Percentiles rank a stretch among this genome's conserved stretches.
Evolutionary conservation across 2,888 invertebrate genomes (phyloP).

Genomic region (Petrolisthes manimaculis): DNA sequence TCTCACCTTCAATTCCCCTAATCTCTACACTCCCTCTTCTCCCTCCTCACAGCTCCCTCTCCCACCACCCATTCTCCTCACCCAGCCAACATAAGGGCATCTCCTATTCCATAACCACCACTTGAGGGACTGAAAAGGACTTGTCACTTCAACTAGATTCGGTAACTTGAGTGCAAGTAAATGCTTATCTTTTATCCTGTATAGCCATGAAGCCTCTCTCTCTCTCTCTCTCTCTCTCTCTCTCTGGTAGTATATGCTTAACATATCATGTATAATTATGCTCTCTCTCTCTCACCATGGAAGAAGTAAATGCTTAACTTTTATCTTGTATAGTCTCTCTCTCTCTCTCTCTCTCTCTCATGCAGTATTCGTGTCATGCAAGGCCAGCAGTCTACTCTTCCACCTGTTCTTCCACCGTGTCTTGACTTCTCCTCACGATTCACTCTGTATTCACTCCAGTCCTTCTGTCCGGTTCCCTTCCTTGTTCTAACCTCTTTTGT

Average conservation of each 20-base stretch:
- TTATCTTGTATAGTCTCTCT: neutral
- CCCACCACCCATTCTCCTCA: neutral
- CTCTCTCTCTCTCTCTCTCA: neutral
- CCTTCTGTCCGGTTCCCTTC: too few relatives aligned
- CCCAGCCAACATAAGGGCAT: neutral
- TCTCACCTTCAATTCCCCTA: neutral
- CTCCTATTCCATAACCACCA: neutral
- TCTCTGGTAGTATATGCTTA: neutral
- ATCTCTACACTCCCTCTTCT: neutral
- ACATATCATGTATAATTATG: too few relatives aligned
- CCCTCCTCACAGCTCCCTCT: neutral
- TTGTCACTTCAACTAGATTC: conserved; percentile 3
- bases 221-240: conserved; percentile 32
- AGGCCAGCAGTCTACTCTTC: too few relatives aligned
- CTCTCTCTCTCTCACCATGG: too few relatives aligned
- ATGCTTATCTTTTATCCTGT: neutral
- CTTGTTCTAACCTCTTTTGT: too few relatives aligned
- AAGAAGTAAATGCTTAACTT: too few relatives aligned
- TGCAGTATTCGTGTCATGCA: too few relatives aligned
- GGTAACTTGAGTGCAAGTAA: neutral
- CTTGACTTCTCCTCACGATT: too few relatives aligned
- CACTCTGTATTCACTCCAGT: too few relatives aligned
- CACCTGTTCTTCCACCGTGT: too few relatives aligned
- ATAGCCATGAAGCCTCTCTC: neutral
- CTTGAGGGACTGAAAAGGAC: conserved; percentile 15